Percentiles rank a stretch among this genome's conserved stretches.
Conservation (phyloP, 2,888 invertebrate species). For the Ligdia adustata region DNA sequence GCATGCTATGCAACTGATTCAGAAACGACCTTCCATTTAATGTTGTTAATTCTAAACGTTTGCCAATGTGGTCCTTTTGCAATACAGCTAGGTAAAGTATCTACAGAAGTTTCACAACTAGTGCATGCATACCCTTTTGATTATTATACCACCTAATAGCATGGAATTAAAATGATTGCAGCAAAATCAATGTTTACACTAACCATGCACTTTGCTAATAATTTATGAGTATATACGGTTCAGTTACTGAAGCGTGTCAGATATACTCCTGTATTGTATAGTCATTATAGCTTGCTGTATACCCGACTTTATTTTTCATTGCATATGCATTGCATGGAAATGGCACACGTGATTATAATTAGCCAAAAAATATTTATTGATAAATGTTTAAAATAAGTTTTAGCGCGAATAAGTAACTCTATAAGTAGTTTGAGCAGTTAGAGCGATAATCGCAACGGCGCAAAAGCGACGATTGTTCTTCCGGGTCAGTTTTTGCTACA, state of each 20-base stretch:
- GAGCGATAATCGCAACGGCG: slow-evolving; percentile 20
- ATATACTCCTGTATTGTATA: no score
- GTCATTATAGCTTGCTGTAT: no score
- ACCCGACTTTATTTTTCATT: no score
- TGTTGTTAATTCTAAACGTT: slow-evolving; percentile 35
- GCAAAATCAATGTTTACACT: not conserved
- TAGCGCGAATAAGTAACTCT: not conserved
- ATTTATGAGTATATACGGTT: no score
- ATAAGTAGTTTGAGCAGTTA: not conserved
- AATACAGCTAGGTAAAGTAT: slow-evolving; percentile 22
- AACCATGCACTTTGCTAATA: no score
- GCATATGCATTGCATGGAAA: no score
- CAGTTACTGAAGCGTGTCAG: no score
- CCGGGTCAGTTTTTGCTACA: slow-evolving; percentile 33
- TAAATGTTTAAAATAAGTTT: not conserved
- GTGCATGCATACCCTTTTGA: slow-evolving; percentile 20
- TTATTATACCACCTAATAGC: slow-evolving; percentile 6
- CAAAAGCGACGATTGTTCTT: slow-evolving; percentile 34
- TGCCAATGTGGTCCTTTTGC: slow-evolving; percentile 33
- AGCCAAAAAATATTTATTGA: not conserved
- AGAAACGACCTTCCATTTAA: slow-evolving; percentile 34
- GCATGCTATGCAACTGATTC: slow-evolving; percentile 28
- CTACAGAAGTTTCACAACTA: slow-evolving; percentile 26
- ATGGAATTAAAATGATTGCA: not conserved
- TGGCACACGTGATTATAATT: no score